These are phyloP conservation scores for Alosa sapidissima DNA, from an alignment of 2,797 vertebrate genomes.

Conservation along the genomic window DNA sequence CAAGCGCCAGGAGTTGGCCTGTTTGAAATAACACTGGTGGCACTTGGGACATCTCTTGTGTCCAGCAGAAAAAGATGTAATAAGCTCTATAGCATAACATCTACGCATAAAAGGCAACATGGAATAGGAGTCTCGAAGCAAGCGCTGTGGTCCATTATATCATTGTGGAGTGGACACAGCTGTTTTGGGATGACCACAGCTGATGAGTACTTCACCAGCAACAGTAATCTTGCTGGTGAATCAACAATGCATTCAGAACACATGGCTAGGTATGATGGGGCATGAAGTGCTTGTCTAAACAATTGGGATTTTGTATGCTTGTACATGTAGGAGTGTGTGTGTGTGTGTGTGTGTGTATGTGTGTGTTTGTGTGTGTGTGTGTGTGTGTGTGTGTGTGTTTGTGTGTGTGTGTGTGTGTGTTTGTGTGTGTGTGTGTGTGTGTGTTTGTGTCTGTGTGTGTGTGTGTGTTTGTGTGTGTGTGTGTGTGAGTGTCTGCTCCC, in stretches of 20 bases:
- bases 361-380: too few relatives aligned
- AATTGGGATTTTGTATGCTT: neutral
- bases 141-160: neutral
- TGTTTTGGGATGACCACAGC: neutral
- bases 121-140: neutral
- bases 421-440: neutral
- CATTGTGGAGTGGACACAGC: neutral
- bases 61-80: constrained; percentile 2
- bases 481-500: neutral
- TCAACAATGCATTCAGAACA: neutral
- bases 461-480: neutral
- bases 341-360: neutral
- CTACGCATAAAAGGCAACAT: neutral
- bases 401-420: too few relatives aligned
- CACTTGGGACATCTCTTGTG: neutral
- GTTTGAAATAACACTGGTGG: neutral
- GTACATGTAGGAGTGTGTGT: neutral
- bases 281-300: neutral
- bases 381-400: neutral
- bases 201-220: neutral
- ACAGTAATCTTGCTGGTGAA: neutral
- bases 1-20: neutral
- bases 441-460: neutral
- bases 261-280: neutral
- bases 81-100: neutral